These are phyloP conservation scores for Lacerta agilis DNA, from an alignment of 2,797 vertebrate species.

Conservation along the genomic window DNA sequence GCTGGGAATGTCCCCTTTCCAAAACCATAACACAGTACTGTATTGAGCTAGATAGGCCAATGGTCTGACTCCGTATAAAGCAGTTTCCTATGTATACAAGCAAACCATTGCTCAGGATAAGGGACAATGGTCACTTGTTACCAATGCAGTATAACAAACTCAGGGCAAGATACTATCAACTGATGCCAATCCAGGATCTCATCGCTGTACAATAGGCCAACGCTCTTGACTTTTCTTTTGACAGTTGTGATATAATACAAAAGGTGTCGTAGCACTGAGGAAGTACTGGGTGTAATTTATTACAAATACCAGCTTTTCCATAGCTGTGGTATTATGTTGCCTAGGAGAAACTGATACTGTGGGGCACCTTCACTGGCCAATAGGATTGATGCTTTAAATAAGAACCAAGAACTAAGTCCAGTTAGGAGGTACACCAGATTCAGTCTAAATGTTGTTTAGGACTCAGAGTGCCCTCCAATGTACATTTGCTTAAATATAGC, in stretches of 20 bases:
- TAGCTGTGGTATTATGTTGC: neutral
- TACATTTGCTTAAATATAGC: neutral
- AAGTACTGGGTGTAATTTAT: neutral
- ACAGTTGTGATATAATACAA: neutral
- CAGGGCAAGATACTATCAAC: neutral
- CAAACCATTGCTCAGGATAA: neutral
- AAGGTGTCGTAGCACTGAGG: neutral
- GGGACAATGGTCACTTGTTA: neutral
- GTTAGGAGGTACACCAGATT: neutral
- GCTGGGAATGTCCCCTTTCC: no score
- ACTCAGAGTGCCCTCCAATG: neutral
- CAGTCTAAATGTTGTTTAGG: neutral
- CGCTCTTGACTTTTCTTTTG: no score
- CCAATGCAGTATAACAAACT: neutral
- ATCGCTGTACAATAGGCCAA: neutral
- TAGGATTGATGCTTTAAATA: neutral
- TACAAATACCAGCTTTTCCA: neutral
- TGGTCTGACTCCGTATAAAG: no score
- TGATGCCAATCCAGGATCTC: neutral
- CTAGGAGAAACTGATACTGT: neutral
- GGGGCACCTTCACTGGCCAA: neutral
- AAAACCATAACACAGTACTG: no score
- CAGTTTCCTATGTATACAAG: neutral
- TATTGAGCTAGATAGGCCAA: no score
- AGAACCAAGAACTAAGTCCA: neutral